These are phyloP conservation scores for Mesaphorura yosii DNA, from an alignment of 1,140 invertebrate species.

Conservation along the genomic window DNA sequence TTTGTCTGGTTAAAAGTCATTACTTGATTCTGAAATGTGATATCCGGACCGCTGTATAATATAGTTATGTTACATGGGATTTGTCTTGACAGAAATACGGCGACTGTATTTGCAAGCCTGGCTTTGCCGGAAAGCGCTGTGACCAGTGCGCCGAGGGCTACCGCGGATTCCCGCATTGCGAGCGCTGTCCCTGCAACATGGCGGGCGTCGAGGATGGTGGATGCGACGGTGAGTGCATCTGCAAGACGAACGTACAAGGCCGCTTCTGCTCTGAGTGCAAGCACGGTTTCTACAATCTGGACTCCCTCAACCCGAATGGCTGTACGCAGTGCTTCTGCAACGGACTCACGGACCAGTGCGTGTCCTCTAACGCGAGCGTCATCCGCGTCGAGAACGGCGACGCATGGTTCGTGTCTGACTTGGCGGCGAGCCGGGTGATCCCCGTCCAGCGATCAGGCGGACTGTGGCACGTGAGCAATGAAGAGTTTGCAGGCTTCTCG, in stretches of 20 bases:
- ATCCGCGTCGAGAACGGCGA: background rate
- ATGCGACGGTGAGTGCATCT: slow-evolving; percentile 70
- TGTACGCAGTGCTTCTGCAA: slow-evolving; percentile 88
- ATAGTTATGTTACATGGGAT: no score
- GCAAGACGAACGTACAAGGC: slow-evolving; percentile 76
- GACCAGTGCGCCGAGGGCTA: slow-evolving; percentile 71
- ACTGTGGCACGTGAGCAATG: slow-evolving; percentile 28
- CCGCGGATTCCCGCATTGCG: slow-evolving; percentile 64
- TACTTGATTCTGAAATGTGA: no score
- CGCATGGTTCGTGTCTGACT: slow-evolving; percentile 33
- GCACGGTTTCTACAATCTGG: slow-evolving; percentile 69
- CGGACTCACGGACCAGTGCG: slow-evolving; percentile 62
- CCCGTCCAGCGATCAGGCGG: slow-evolving; percentile 32
- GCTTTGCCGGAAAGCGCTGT: slow-evolving; percentile 70
- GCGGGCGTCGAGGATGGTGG: slow-evolving; percentile 54
- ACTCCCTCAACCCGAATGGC: slow-evolving; percentile 59
- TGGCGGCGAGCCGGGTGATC: slow-evolving; percentile 30
- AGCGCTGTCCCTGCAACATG: slow-evolving; percentile 66
- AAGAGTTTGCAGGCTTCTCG: slow-evolving; percentile 37
- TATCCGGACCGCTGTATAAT: no score
- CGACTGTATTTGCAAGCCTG: slow-evolving; percentile 67
- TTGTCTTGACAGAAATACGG: no score
- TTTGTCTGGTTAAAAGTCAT: no score
- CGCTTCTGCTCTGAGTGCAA: slow-evolving; percentile 69
- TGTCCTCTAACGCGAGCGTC: slow-evolving; percentile 13